A percentile compares a stretch with the other conserved stretches of the same genome.
Conservation (phyloP, 1,140 invertebrate species). For the Nasonia vitripennis region DNA sequence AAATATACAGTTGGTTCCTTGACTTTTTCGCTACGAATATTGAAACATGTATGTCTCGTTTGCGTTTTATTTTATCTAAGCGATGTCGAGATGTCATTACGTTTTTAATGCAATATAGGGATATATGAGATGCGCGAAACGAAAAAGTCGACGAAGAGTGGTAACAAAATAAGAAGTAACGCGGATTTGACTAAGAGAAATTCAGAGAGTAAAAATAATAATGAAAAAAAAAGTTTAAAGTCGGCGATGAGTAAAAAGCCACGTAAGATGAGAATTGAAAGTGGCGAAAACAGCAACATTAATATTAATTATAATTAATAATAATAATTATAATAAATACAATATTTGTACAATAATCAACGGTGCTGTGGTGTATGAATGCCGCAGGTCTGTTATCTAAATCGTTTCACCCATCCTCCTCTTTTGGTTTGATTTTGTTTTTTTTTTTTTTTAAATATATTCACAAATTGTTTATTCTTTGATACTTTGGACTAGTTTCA, state of each 20-base stretch:
- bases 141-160: constrained; percentile 53
- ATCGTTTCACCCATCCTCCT: constrained; percentile 58
- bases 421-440: constrained; percentile 36
- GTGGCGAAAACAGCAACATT: constrained; percentile 72
- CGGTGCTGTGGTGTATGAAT: constrained; percentile 66
- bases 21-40: constrained; percentile 50
- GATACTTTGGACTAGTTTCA: constrained; percentile 54
- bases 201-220: constrained; percentile 50
- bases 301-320: constrained; percentile 74
- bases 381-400: constrained; percentile 60
- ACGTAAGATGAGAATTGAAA: constrained; percentile 64
- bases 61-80: constrained; percentile 53
- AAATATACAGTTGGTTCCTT: constrained; percentile 34
- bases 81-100: constrained; percentile 57
- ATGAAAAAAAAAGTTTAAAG: constrained; percentile 49
- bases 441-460: constrained; percentile 39
- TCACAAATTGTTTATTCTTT: constrained; percentile 49
- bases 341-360: constrained; percentile 75
- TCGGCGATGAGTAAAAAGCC: constrained; percentile 57
- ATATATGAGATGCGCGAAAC: constrained; percentile 57
- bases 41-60: constrained; percentile 44
- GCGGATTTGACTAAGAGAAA: constrained; percentile 46
- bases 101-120: constrained; percentile 58
- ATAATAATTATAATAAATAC: constrained; percentile 74
- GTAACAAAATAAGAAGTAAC: constrained; percentile 50